Base-by-base conservation (phyloP, 2,113 vertebrate genomes). In the Cnemophilus loriae region DNA sequence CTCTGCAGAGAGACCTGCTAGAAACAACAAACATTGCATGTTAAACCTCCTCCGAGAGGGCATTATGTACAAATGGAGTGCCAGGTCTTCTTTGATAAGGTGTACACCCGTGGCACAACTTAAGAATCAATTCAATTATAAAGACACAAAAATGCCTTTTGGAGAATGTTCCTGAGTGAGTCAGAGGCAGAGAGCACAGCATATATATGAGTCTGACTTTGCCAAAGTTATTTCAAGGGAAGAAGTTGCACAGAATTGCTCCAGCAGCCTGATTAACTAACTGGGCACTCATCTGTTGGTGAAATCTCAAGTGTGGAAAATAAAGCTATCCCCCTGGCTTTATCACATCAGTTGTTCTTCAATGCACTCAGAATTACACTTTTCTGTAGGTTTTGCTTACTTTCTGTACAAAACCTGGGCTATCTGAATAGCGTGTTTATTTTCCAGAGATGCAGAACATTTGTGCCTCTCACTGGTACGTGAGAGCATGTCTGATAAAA, bases 101-200 rank as follows among this genome's bases (percentile, higher is more conserved):
- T 79, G 91, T 89, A 92, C 95, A 97, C 95, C 95, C 21, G 76
- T 95, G 96, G 91, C 96, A 97, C 97, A 97, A 87, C 97, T 97
- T 97, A 96, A 95, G 96, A 98, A 97, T 97, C 97, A 97, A 97
- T 98, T 97, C 97, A 98, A 97, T 98, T 98, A 98, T 97, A 97
- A 98, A 96, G 93, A 94, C 87, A 95, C 50, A 96, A 96, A 98
- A 98, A 97, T 95, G 96, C 97, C 97, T 98, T 97, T 98, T 97
- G 96, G 97, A 97, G 97, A 97, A 97, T 82, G 96, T 93, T 97
- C 79, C 94, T 90, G 69, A 91, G 81, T 63, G 67, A 76, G 82
- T 64, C 74, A 21, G 74, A 91, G 84, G 63, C 39, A 83, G 75
- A 87, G 53, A 93, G 82, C 53, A 74, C 37, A 65, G 86, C 71